Percentiles rank a stretch among this genome's conserved stretches.
These are phyloP conservation scores for Oligia latruncula DNA, from an alignment of 2,888 invertebrate genomes.

Conservation along the genomic window DNA sequence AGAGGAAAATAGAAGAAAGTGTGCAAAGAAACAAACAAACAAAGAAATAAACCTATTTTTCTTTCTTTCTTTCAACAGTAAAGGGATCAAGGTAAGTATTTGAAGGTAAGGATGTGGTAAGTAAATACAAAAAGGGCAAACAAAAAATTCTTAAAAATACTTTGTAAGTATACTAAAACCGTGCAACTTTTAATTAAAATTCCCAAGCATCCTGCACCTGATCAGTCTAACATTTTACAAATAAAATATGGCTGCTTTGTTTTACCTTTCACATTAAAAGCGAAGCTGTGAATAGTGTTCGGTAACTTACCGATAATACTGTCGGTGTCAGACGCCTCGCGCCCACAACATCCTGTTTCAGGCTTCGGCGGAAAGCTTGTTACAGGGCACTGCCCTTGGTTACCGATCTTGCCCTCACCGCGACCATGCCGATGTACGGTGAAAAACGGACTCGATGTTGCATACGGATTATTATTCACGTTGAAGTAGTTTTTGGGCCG, in stretches of 20 bases:
- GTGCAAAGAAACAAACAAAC: background rate
- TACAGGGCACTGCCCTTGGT: conserved; percentile 73
- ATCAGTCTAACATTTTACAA: conserved; percentile 49
- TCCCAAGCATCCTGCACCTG: conserved; percentile 32
- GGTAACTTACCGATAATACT: conserved; percentile 78
- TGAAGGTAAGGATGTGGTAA: background rate
- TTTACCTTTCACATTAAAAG: conserved; percentile 54
- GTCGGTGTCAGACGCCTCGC: conserved; percentile 77
- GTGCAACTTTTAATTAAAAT: conserved; percentile 54
- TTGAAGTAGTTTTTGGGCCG: conserved; percentile 49
- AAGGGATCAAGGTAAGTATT: background rate
- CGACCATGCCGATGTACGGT: conserved; percentile 32
- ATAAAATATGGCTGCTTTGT: conserved; percentile 64
- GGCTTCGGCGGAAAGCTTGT: conserved; percentile 79
- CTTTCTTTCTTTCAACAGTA: background rate
- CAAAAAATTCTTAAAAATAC: background rate
- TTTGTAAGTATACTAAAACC: conserved; percentile 2
- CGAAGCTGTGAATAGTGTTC: conserved; percentile 48
- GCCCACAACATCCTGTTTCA: conserved; percentile 82
- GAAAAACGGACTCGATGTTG: conserved; percentile 47
- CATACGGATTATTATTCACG: conserved; percentile 56
- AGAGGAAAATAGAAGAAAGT: background rate
- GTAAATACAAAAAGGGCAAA: background rate
- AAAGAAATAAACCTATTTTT: no score
- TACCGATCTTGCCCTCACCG: conserved; percentile 24